A percentile compares a stretch with the other conserved stretches of the same genome.
Evolutionary conservation across 2,113 vertebrate genomes (phyloP).

Genomic region (Eubucco bourcierii): DNA sequence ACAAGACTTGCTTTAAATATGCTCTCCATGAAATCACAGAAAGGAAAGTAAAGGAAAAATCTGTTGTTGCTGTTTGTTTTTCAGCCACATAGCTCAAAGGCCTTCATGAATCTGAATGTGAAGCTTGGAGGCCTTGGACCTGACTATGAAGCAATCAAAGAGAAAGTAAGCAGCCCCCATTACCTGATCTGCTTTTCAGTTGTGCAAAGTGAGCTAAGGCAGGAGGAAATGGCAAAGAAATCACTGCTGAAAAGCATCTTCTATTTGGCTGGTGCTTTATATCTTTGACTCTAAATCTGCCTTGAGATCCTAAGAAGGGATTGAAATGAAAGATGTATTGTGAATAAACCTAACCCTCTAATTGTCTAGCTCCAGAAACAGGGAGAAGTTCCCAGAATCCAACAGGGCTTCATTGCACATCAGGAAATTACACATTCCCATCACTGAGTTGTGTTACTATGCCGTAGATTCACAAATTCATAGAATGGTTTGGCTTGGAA

Average conservation of each 20-base stretch:
- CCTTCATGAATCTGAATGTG: slow-evolving; percentile 73
- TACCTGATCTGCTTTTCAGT: not conserved
- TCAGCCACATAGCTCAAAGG: slow-evolving; percentile 71
- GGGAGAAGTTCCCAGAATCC: not conserved
- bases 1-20: not conserved
- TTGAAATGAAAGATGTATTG: not conserved
- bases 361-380: not conserved
- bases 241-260: not conserved
- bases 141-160: slow-evolving; percentile 76
- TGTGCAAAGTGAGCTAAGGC: not conserved
- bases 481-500: too few relatives aligned
- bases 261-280: not conserved
- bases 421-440: not conserved
- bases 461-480: too few relatives aligned
- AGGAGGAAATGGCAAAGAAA: not conserved
- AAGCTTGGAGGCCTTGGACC: slow-evolving; percentile 87
- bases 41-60: not conserved
- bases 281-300: not conserved
- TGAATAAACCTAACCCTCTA: not conserved
- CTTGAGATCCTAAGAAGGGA: not conserved
- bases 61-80: slow-evolving; percentile 45
- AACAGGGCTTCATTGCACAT: not conserved
- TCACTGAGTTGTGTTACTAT: not conserved
- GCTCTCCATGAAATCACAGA: not conserved
- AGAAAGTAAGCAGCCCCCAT: slow-evolving; percentile 77